Evolutionary conservation across 1,140 invertebrate species (phyloP).

Genomic region (Macrobrachium nipponense): DNA sequence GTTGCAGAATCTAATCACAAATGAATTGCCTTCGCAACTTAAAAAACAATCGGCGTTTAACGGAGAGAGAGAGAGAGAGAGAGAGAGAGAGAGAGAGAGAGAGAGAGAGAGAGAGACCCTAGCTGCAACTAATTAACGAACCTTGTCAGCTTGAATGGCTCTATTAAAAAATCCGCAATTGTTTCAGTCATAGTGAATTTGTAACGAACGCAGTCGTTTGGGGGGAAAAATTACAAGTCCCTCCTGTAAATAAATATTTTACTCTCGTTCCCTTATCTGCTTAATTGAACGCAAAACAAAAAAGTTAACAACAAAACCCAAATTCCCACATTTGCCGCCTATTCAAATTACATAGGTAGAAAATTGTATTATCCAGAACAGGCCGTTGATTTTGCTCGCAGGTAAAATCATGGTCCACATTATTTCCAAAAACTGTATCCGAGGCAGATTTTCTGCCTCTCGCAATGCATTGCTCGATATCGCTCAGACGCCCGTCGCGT

Average conservation of each 20-base stretch:
- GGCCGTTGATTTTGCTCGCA: constrained; percentile 38
- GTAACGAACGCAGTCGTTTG: too few species aligned
- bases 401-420: constrained; percentile 57
- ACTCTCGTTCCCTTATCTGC: constrained; percentile 52
- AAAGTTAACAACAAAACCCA: constrained; percentile 45
- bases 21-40: too few species aligned
- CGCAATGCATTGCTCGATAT: constrained; percentile 31
- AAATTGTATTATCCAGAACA: constrained; percentile 55
- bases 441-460: constrained; percentile 56
- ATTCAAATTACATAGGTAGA: constrained; percentile 61
- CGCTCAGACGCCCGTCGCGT: constrained; percentile 11
- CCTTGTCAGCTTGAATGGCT: neutral
- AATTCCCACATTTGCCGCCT: constrained; percentile 57
- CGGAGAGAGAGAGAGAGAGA: constrained; percentile 4
- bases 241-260: constrained; percentile 44
- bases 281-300: constrained; percentile 52
- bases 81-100: constrained; percentile 2
- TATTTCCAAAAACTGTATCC: constrained; percentile 55
- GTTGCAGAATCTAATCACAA: too few species aligned
- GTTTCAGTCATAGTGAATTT: neutral
- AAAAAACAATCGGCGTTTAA: too few species aligned
- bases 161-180: neutral
- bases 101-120: neutral
- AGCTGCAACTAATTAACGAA: too few species aligned
- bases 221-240: neutral